These are phyloP conservation scores for Archivesica marissinica DNA, from an alignment of 1,140 invertebrate genomes.

Conservation along the genomic window DNA sequence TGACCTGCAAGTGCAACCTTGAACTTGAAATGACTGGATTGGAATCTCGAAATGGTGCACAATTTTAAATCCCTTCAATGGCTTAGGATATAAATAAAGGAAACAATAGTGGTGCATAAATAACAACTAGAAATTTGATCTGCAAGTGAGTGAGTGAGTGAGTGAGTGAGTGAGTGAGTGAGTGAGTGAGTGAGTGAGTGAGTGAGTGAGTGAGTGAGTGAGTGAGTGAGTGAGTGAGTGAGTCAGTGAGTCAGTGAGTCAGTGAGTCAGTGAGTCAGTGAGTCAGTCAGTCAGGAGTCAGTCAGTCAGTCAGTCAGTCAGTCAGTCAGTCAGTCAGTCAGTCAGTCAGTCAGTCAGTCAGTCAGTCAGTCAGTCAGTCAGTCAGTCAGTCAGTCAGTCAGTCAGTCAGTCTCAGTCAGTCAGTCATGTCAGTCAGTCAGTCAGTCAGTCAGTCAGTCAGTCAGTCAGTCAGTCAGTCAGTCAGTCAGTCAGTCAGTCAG, in stretches of 20 bases:
- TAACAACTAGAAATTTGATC: no score
- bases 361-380: background rate
- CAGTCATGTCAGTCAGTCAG: no score
- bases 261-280: constrained; percentile 15
- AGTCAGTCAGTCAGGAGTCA: background rate
- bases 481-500: no score
- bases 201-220: constrained; percentile 10
- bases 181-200: constrained; percentile 35
- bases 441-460: no score
- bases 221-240: constrained; percentile 1
- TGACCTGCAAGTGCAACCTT: no score
- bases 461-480: no score
- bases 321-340: constrained; percentile 16
- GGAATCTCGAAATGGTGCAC: no score
- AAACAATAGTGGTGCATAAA: no score
- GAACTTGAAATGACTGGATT: no score
- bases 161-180: constrained; percentile 28
- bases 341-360: constrained; percentile 3
- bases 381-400: background rate
- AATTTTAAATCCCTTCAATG: no score
- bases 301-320: background rate
- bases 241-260: background rate
- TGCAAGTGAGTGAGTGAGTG: background rate
- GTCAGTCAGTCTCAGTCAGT: background rate
- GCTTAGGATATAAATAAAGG: no score